Base-by-base conservation (phyloP, 1,140 invertebrate genomes). In the Tenebrio molitor region DNA sequence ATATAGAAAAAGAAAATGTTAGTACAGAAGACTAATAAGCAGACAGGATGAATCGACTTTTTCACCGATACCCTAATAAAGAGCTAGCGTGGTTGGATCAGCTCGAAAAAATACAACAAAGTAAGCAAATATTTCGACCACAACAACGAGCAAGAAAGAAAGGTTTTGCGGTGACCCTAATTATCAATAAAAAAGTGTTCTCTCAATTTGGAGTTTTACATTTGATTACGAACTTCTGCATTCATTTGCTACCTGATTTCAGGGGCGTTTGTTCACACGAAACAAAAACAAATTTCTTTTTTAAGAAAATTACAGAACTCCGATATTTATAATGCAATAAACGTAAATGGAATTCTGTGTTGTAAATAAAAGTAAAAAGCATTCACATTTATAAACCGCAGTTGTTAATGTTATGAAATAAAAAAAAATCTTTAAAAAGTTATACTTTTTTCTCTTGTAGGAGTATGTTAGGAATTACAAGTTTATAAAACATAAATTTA, bases 1-100 rank as follows among this genome's bases (percentile, higher is more conserved):
- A 58, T 29, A 29, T 58, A 58, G 3, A 58, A 58, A 58, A 58
- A 15, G 50, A 29, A 58, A 58, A 33, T 29, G 50, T 1, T 58
- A 58, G 50, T 25, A 58, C 12, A 58, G 15, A 16, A 5, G 50
- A 29, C 23, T 29, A 29, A 58, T 58, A 58, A 58, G 50, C 23
- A 58, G 23, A 16, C 23, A 19, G 16, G 2, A 50, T 50, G 50
- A 58, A 58, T 58, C 50, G 50, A 29, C 50, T 58, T 58, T 15
- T 23, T 50, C 44, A 29, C 50, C 15, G 50, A 58, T 58, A 58
- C 23, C 50, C 50, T 29, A 58, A 58, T 58, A 58, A 58, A 58
- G 50, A 25, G 50, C 25, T 58, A 58, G 50, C 50, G 23, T 58
- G 50, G 25, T 50, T 50, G 44, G 44, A 50, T 50, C 44, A 21